Evolutionary conservation across 2,888 invertebrate genomes (phyloP), one percentile per base, ranked within the genome.

Genomic region (Apantesis nais): DNA sequence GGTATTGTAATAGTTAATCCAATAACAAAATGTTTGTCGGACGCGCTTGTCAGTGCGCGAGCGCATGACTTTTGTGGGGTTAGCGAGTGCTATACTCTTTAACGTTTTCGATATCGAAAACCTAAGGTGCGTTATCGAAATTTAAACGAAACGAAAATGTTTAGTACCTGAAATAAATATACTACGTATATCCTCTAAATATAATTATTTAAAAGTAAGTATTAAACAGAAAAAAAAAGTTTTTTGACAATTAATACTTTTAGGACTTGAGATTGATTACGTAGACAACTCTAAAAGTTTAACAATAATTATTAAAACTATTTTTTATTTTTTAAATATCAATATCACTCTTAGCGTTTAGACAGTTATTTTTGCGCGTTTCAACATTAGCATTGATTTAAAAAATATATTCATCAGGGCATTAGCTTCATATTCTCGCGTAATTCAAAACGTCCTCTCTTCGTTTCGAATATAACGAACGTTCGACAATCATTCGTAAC

Each of bases 1-100:
- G 31, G 66, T 34, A 68, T 81, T 71, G 84, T 83, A 71, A 77
- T 77, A 72, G 78, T 86, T 87, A 88, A 86, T 86, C 84, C 84
- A 85, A 86, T 88, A 85, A 84, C 79, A 81, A 81, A 83, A 83
- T 82, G 81, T 78, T 78, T 76, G 76, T 83, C 74, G 78, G 85
- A 83, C 81, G 84, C 75, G 83, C 77, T 81, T 87, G 81, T 84
- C 84, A 84, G 82, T 72, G 77, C 74, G 77, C 72, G 76, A 75
- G 77, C 75, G 75, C 70, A 79, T 82, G 79, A 74, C 82, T 82
- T 78, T 78, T 75, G 74, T 77, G 74, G n/a, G 64, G 69, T 63
- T 74, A 75, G 5, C 71, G 67, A 71, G 65, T 37, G 34, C 16
- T 3, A 25, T 7, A 37, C 1, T 31, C n/a, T 4, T 12, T 0